These are phyloP conservation scores for Labroides dimidiatus DNA, from an alignment of 2,797 vertebrate genomes.

Conservation along the genomic window DNA sequence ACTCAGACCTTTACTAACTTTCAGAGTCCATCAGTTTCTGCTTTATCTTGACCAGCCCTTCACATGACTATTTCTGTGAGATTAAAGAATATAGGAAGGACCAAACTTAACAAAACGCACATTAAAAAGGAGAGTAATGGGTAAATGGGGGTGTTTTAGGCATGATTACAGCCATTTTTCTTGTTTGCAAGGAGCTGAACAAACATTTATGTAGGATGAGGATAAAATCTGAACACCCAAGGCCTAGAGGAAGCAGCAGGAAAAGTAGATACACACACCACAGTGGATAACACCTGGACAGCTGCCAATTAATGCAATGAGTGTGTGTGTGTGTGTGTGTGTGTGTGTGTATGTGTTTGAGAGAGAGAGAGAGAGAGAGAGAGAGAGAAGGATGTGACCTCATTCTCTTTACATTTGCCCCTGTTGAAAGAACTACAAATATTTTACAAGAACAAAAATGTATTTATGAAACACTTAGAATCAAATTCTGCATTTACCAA, in stretches of 20 bases:
- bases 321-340: not conserved
- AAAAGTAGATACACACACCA: slow-evolving; percentile 30
- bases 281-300: slow-evolving; percentile 13
- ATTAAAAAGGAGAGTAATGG: not conserved
- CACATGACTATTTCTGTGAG: not conserved
- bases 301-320: not conserved
- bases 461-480: no score
- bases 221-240: slow-evolving; percentile 79
- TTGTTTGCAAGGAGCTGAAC: slow-evolving; percentile 65
- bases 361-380: no score
- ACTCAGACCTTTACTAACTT: slow-evolving; percentile 1
- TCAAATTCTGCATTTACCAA: no score
- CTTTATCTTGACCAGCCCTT: not conserved
- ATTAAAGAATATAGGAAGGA: slow-evolving; percentile 4
- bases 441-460: no score
- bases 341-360: not conserved
- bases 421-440: no score
- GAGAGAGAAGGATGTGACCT: slow-evolving; percentile 47
- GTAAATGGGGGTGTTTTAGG: slow-evolving; percentile 33
- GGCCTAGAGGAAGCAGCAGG: slow-evolving; percentile 53
- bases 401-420: slow-evolving; percentile 14
- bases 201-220: slow-evolving; percentile 74
- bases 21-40: not conserved
- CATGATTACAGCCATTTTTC: slow-evolving; percentile 54
- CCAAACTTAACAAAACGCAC: slow-evolving; percentile 6